A percentile compares a stretch with the other conserved stretches of the same genome.
Conservation (phyloP, 2,888 invertebrate genomes). For the Anarsia innoxiella region DNA sequence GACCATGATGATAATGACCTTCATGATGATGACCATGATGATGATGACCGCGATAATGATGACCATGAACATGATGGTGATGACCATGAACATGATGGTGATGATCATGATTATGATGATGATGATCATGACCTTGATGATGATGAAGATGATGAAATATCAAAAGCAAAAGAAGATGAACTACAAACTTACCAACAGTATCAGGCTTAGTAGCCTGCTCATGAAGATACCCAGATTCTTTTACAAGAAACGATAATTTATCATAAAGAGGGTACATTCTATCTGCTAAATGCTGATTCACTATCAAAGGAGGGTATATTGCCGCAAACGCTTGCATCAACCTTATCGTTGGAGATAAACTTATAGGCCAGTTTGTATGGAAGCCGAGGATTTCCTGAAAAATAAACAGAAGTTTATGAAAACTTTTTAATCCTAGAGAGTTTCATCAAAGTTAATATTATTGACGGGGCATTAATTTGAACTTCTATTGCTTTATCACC, state of each 20-base stretch:
- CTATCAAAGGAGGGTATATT: constrained; percentile 73
- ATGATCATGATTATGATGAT: too few species aligned
- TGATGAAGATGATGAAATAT: too few species aligned
- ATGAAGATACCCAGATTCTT: constrained; percentile 73
- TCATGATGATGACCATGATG: too few species aligned
- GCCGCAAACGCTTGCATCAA: constrained; percentile 63
- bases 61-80: too few species aligned
- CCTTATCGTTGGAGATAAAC: constrained; percentile 25
- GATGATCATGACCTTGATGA: too few species aligned
- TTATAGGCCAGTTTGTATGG: constrained; percentile 78
- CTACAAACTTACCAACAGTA: constrained; percentile 72
- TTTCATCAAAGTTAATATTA: neutral
- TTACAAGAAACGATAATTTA: constrained; percentile 25
- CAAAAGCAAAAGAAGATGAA: too few species aligned
- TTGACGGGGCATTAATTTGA: neutral
- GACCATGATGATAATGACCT: too few species aligned
- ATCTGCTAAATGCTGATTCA: constrained; percentile 43
- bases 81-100: too few species aligned
- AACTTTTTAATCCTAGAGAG: too few species aligned
- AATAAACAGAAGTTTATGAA: too few species aligned
- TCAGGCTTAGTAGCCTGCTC: constrained; percentile 92
- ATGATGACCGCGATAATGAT: too few species aligned
- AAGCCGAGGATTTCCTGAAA: constrained; percentile 62
- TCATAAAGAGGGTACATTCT: constrained; percentile 41
- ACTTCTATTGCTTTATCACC: neutral